Evolutionary conservation across 2,888 invertebrate genomes (phyloP).

Genomic region (Brenthis ino): DNA sequence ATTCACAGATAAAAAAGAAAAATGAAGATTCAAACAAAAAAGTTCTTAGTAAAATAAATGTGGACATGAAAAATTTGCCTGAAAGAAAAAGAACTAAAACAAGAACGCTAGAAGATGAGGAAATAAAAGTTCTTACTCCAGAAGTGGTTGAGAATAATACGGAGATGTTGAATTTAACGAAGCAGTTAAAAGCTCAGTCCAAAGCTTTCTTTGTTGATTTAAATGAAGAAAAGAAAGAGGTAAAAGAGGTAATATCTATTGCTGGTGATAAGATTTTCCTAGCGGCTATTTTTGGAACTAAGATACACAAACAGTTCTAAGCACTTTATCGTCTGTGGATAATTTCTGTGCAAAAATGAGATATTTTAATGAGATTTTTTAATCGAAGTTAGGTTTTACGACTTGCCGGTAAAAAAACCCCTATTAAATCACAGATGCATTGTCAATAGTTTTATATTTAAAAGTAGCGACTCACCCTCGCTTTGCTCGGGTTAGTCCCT

Average conservation of each 20-base stretch:
- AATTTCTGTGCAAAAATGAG: too few relatives aligned
- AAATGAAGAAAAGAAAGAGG: constrained; percentile 50
- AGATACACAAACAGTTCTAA: too few relatives aligned
- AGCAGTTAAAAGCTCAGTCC: constrained; percentile 61
- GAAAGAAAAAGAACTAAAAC: constrained; percentile 66
- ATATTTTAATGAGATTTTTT: too few relatives aligned
- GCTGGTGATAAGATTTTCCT: background rate
- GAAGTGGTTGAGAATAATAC: constrained; percentile 64
- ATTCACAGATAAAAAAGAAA: constrained; percentile 2
- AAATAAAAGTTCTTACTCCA: constrained; percentile 66
- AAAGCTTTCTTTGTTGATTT: constrained; percentile 71
- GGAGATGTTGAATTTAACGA: constrained; percentile 62
- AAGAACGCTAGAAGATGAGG: constrained; percentile 68
- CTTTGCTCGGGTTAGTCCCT: too few relatives aligned
- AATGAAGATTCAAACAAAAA: constrained; percentile 23
- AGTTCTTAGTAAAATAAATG: constrained; percentile 9
- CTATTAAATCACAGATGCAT: too few relatives aligned
- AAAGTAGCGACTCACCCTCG: too few relatives aligned
- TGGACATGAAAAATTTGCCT: constrained; percentile 20
- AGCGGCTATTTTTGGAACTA: too few relatives aligned
- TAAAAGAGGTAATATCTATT: constrained; percentile 23
- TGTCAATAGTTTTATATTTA: too few relatives aligned
- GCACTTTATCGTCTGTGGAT: too few relatives aligned
- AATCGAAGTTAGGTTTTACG: too few relatives aligned
- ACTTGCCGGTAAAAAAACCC: too few relatives aligned